These are phyloP conservation scores for Nemopilema nomurai DNA, from an alignment of 30 jellyfish, hydroid and myxozoan species.

Conservation along the genomic window DNA sequence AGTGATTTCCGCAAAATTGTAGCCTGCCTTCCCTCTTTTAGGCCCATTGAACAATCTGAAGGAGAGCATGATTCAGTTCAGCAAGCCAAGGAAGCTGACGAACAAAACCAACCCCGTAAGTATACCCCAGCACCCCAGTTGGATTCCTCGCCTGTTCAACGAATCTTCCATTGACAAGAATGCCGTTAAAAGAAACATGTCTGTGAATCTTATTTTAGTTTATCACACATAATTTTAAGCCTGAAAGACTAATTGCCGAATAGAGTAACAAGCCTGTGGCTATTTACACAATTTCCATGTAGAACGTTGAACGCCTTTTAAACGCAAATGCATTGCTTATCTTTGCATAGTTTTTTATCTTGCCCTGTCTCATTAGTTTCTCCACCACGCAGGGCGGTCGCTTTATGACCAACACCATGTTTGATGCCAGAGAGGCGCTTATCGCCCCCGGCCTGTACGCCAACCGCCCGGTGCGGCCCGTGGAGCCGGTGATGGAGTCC, in stretches of 20 bases:
- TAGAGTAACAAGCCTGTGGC: too few relatives aligned
- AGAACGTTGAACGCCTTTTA: too few relatives aligned
- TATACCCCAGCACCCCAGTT: too few relatives aligned
- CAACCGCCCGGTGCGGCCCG: constrained; percentile 92
- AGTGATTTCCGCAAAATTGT: too few relatives aligned
- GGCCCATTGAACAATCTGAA: constrained; percentile 95
- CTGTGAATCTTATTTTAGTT: not conserved
- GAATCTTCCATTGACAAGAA: too few relatives aligned
- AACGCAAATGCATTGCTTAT: too few relatives aligned
- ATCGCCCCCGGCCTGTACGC: constrained; percentile 98
- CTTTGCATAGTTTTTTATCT: not conserved
- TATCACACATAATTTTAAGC: too few relatives aligned
- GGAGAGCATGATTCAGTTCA: constrained; percentile 96
- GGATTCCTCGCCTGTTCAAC: too few relatives aligned
- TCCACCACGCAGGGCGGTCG: constrained; percentile 88
- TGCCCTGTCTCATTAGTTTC: not conserved
- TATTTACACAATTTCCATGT: too few relatives aligned
- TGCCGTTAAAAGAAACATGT: too few relatives aligned
- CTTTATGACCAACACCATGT: constrained; percentile 95
- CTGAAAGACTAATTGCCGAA: too few relatives aligned
- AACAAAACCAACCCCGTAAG: constrained; percentile 94
- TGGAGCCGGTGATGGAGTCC: constrained; percentile 96
- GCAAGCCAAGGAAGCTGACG: constrained; percentile 95
- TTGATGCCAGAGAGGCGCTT: constrained; percentile 98
- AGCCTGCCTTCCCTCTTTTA: constrained; percentile 23